Base-by-base conservation (phyloP, 2,888 invertebrate species). In the Gymnoscelis rufifasciata region DNA sequence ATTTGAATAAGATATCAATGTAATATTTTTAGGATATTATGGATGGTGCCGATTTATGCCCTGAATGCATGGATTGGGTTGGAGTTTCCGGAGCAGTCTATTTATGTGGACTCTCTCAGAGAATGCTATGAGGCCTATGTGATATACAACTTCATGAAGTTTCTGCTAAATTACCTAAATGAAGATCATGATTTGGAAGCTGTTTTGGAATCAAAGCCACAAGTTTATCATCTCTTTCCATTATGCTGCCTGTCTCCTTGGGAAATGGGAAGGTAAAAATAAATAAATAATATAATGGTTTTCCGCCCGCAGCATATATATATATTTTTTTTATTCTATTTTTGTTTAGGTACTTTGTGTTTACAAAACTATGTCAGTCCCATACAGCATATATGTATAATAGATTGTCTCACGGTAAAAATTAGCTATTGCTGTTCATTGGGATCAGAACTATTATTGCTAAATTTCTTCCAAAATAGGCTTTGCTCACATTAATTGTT, bases 71-170 rank as follows among this genome's bases (percentile, higher is more conserved):
- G 96, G 96, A 90, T 97, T 62, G 97, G 97, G 1, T 83, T 98
- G 52, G 90, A 94, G 40, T 97, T 95, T 74, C 96, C 97, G 0
- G 90, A 93, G 58, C 93, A 94, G 63, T 95, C 97, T 29, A 96
- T 98, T 58, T 98, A 97, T 74, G 92, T 97, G 68, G 97, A 98
- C 78, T 96, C 96, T 60, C 79, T 96, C 40, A 90, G 98, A 74
- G 98, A 98, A 88, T 98, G 97, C 74, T 98, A 98, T 73, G 98
- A 98, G 86, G 98, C 97, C 0, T 98, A 97, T 88, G 98, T 98
- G 1, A 98, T 98, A 66, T 98, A 98, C 78, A 98, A 97, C 88
- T 98, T 98, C 73, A 97, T 98, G 97, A 95, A 94, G 68, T 98
- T 95, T 76, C 89, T 98, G 60, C 86, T 98, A 51, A 96, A 96